These are phyloP conservation scores for Gorsachius magnificus DNA, from an alignment of 2,797 vertebrate species.

Conservation along the genomic window DNA sequence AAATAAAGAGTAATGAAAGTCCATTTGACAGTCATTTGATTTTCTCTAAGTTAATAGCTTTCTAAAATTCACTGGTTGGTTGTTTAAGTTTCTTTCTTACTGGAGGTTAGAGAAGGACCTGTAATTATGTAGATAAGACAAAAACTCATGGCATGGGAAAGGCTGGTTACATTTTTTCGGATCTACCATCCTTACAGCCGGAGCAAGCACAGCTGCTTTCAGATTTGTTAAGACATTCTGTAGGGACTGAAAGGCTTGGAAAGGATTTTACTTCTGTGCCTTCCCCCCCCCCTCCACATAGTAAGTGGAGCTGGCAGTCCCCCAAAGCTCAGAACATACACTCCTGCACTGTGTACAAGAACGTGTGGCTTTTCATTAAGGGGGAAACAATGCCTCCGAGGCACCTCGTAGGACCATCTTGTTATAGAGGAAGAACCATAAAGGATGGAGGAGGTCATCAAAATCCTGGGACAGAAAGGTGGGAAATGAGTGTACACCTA, in stretches of 20 bases:
- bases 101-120: constrained; percentile 20
- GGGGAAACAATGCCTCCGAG: not conserved
- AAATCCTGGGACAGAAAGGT: not conserved
- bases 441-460: not conserved
- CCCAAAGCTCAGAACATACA: not conserved
- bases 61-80: constrained; percentile 65
- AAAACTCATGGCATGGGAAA: not conserved
- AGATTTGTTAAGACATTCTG: not conserved
- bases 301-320: not conserved
- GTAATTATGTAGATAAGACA: constrained; percentile 24
- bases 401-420: not conserved
- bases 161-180: not conserved
- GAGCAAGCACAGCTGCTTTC: not conserved
- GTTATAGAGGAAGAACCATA: not conserved
- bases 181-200: not conserved
- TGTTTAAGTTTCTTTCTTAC: constrained; percentile 57
- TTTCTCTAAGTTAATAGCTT: constrained; percentile 61
- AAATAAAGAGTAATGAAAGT: constrained; percentile 69
- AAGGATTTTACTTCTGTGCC: not conserved
- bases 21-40: constrained; percentile 64
- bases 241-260: not conserved
- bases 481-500: not conserved
- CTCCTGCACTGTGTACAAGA: not conserved
- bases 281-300: not conserved
- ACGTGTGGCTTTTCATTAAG: not conserved